These are phyloP conservation scores for Laspeyria flexula DNA, from an alignment of 2,888 invertebrate species.

Conservation along the genomic window DNA sequence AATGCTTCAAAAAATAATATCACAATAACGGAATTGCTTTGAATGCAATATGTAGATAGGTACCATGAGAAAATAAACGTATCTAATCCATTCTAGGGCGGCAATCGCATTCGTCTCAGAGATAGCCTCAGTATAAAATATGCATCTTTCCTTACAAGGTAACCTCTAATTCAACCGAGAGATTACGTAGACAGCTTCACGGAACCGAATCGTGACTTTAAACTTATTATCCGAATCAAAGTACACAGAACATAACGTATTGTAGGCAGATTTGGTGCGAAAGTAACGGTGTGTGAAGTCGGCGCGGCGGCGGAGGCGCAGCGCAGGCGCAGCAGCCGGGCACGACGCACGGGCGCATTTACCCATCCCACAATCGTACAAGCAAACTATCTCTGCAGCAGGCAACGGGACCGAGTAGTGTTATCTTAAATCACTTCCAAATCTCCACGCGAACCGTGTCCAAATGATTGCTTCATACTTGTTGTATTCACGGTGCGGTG, in stretches of 20 bases:
- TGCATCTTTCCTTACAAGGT: constrained; percentile 74
- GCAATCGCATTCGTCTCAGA: constrained; percentile 53
- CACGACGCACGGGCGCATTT: no score
- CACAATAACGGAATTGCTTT: constrained; percentile 27
- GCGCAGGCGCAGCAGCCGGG: constrained; percentile 39
- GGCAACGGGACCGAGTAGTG: constrained; percentile 72
- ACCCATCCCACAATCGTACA: constrained; percentile 62
- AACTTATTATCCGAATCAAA: constrained; percentile 82
- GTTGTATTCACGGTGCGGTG: constrained; percentile 23
- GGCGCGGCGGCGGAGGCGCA: constrained; percentile 50
- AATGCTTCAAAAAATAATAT: no score
- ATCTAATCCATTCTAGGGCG: constrained; percentile 7
- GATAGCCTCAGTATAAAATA: constrained; percentile 64
- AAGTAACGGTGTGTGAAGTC: constrained; percentile 70
- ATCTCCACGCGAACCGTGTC: constrained; percentile 51
- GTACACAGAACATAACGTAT: constrained; percentile 69
- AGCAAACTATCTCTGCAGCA: constrained; percentile 68
- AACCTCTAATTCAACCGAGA: constrained; percentile 72
- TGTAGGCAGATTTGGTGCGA: constrained; percentile 83
- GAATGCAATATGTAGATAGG: constrained; percentile 22
- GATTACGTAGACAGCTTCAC: constrained; percentile 76
- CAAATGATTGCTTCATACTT: constrained; percentile 25
- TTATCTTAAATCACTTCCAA: constrained; percentile 73
- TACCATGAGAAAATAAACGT: constrained; percentile 52
- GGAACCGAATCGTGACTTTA: constrained; percentile 78